Conservation (phyloP, 2,113 vertebrate genomes). For the Scortum barcoo region DNA sequence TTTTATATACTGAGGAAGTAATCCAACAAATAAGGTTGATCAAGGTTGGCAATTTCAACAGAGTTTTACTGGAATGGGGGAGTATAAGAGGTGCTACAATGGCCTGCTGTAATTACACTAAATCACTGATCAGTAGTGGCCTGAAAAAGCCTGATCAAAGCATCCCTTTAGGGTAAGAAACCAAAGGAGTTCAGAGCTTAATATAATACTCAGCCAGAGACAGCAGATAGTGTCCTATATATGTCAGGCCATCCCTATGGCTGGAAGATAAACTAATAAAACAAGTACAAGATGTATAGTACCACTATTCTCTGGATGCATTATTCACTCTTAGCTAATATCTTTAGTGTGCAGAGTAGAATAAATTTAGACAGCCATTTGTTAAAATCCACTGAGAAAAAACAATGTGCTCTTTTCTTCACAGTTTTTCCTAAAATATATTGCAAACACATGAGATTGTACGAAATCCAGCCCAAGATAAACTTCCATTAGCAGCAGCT, state of each 20-base stretch:
- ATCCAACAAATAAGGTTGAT: background rate
- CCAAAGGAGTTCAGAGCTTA: background rate
- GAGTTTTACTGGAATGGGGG: background rate
- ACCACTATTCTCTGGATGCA: background rate
- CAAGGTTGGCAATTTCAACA: slow-evolving; percentile 6
- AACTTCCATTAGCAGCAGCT: slow-evolving; percentile 17
- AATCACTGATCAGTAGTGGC: background rate
- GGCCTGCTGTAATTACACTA: background rate
- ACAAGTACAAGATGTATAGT: slow-evolving; percentile 23
- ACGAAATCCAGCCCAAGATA: background rate
- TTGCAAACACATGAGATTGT: background rate
- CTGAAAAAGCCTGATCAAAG: background rate
- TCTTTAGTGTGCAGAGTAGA: slow-evolving; percentile 12
- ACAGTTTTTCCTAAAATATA: slow-evolving; percentile 8
- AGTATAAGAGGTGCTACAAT: background rate
- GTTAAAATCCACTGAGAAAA: slow-evolving; percentile 14
- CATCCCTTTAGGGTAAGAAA: background rate
- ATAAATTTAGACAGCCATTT: slow-evolving; percentile 43
- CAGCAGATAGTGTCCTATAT: slow-evolving; percentile 22
- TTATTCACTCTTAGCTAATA: slow-evolving; percentile 39
- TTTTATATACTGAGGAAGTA: background rate
- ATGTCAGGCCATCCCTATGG: slow-evolving; percentile 8
- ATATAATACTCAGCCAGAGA: background rate
- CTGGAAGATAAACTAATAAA: slow-evolving; percentile 41
- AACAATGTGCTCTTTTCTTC: slow-evolving; percentile 3